These are phyloP conservation scores for Equus quagga DNA, from an alignment of 2,113 vertebrate species.

Conservation along the genomic window DNA sequence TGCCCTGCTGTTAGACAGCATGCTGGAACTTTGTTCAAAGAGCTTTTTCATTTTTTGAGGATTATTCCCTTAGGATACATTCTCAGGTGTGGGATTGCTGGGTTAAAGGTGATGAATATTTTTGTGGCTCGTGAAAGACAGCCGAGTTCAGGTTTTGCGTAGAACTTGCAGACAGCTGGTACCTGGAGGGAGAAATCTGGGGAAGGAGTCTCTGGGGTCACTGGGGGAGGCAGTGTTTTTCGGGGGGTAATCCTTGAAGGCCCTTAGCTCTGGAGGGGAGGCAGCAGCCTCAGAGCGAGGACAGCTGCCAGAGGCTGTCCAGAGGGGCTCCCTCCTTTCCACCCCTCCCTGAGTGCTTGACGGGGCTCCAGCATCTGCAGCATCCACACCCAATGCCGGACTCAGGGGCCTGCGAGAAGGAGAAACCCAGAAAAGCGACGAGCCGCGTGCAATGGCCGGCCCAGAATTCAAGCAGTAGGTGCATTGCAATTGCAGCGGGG, in stretches of 20 bases:
- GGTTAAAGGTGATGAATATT: background rate
- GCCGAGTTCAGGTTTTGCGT: background rate
- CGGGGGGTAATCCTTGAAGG: background rate
- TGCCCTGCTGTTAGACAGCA: background rate
- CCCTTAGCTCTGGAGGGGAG: background rate
- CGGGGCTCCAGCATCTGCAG: background rate
- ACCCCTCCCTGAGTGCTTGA: background rate
- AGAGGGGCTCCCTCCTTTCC: too few relatives aligned
- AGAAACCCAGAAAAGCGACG: background rate
- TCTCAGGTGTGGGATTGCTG: background rate
- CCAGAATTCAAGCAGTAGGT: background rate
- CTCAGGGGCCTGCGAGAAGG: background rate
- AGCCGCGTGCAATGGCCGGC: rapidly evolving
- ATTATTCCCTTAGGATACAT: background rate
- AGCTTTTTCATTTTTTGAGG: background rate
- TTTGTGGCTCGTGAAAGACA: background rate
- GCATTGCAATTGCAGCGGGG: background rate
- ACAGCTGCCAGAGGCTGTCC: background rate
- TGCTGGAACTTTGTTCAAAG: background rate
- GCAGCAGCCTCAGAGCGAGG: background rate
- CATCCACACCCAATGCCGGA: background rate
- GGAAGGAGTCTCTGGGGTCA: background rate
- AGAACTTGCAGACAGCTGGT: background rate
- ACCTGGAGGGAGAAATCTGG: background rate
- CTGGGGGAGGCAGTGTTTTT: background rate